Percentiles rank a stretch among this genome's conserved stretches.
These are phyloP conservation scores for Pongo pygmaeus DNA, from an alignment of 2,113 vertebrate genomes.

Conservation along the genomic window DNA sequence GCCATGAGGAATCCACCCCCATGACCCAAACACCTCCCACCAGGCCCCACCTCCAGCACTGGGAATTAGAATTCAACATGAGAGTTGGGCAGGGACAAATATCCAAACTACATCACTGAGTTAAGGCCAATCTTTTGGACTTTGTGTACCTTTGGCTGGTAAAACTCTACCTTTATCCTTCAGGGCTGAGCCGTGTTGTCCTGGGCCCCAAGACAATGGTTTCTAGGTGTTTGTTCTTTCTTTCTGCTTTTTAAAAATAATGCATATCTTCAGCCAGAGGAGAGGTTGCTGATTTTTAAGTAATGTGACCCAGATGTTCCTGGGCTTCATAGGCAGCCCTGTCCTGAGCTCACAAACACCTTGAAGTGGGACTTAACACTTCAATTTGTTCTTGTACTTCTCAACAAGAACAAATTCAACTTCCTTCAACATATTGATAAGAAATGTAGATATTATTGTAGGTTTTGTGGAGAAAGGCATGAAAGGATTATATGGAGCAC, in stretches of 20 bases:
- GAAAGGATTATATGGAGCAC: not conserved
- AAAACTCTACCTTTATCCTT: not conserved
- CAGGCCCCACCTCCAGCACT: too few species aligned
- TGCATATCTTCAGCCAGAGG: not conserved
- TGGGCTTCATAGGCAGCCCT: not conserved
- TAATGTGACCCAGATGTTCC: not conserved
- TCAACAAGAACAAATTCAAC: not conserved
- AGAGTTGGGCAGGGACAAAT: too few species aligned
- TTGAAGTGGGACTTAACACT: not conserved
- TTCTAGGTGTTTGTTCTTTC: conserved; percentile 11
- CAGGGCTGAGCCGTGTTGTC: not conserved
- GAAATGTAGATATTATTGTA: not conserved
- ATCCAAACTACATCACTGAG: too few species aligned
- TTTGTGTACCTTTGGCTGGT: not conserved
- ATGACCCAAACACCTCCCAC: too few species aligned
- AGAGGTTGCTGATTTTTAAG: not conserved
- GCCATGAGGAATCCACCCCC: too few species aligned
- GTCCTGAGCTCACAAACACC: not conserved
- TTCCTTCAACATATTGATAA: not conserved
- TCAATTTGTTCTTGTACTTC: not conserved
- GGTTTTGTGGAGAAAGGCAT: not conserved
- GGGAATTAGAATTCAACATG: too few species aligned
- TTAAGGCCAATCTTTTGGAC: not conserved
- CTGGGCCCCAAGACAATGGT: not conserved
- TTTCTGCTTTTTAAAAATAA: conserved; percentile 33